Percentiles rank a stretch among this genome's conserved stretches.
Conservation (phyloP, 2,113 vertebrate species). For the Machaerirhynchus nigripectus region DNA sequence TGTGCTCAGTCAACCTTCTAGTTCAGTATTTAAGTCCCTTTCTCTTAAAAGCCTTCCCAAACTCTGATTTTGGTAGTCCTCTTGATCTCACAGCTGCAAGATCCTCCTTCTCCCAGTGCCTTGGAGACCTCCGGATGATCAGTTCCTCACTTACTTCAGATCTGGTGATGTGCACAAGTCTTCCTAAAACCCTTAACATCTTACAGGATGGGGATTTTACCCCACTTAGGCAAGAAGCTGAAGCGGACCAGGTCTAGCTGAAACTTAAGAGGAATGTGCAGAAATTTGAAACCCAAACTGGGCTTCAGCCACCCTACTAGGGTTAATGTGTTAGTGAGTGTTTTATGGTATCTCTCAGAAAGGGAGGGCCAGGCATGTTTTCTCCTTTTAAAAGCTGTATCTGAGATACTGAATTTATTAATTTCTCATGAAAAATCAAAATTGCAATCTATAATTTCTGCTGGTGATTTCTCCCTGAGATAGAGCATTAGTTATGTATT, state of each 20-base stretch:
- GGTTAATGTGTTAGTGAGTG: not conserved
- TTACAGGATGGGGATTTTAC: not conserved
- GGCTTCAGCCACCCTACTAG: not conserved
- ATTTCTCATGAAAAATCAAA: conserved; percentile 40
- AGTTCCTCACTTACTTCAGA: not conserved
- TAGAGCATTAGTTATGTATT: conserved; percentile 52
- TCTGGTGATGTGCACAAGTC: not conserved
- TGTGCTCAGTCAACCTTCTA: not conserved
- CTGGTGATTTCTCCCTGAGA: not conserved
- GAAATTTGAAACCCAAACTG: not conserved
- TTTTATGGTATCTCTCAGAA: not conserved
- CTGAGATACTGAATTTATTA: not conserved
- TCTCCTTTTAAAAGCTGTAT: not conserved
- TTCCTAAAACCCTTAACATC: not conserved
- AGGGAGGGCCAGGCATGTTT: not conserved
- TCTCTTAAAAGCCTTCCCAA: not conserved
- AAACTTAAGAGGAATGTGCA: not conserved
- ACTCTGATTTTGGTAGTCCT: not conserved
- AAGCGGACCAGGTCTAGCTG: not conserved
- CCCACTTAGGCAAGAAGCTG: not conserved
- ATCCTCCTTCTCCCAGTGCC: not conserved
- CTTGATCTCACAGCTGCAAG: not conserved
- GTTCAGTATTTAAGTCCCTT: not conserved
- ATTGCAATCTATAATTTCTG: conserved; percentile 20
- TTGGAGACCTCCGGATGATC: not conserved